These are phyloP conservation scores for Protomyctophum bolini DNA, from an alignment of 2,113 vertebrate species.

Conservation along the genomic window DNA sequence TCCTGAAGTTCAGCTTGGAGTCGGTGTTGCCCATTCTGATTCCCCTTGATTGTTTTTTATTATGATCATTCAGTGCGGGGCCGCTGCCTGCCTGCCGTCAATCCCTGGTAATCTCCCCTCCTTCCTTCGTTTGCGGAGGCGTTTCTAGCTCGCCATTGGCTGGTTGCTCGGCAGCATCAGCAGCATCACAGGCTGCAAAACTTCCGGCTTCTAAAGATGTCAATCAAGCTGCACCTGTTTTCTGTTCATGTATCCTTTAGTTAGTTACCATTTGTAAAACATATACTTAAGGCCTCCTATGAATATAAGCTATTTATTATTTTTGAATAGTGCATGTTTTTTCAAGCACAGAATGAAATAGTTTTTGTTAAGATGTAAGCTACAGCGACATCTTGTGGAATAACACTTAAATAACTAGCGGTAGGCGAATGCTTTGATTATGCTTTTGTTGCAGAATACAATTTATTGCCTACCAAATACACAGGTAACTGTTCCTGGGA, in stretches of 20 bases:
- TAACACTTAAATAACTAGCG: too few relatives aligned
- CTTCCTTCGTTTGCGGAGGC: conserved; percentile 66
- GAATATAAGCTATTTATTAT: neutral
- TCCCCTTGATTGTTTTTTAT: conserved; percentile 32
- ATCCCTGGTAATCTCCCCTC: conserved; percentile 72
- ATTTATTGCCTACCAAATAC: too few relatives aligned
- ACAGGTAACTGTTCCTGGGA: too few relatives aligned
- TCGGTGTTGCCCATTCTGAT: conserved; percentile 91
- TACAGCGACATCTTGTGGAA: conserved; percentile 34
- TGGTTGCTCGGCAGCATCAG: conserved; percentile 27
- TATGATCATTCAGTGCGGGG: conserved; percentile 6
- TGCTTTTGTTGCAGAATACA: too few relatives aligned
- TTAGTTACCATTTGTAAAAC: too few relatives aligned
- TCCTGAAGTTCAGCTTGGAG: conserved; percentile 97
- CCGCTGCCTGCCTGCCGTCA: conserved; percentile 38
- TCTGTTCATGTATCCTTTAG: too few relatives aligned
- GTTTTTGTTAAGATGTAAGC: neutral
- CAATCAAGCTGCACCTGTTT: neutral
- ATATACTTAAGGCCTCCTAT: too few relatives aligned
- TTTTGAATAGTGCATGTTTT: neutral
- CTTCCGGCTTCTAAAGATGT: conserved; percentile 72
- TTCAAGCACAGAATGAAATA: neutral
- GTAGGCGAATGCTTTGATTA: too few relatives aligned
- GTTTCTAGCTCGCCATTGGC: conserved; percentile 51
- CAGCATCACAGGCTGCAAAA: conserved; percentile 27